Evolutionary conservation across 2,888 invertebrate genomes (phyloP).

Genomic region (Zootermopsis nevadensis): DNA sequence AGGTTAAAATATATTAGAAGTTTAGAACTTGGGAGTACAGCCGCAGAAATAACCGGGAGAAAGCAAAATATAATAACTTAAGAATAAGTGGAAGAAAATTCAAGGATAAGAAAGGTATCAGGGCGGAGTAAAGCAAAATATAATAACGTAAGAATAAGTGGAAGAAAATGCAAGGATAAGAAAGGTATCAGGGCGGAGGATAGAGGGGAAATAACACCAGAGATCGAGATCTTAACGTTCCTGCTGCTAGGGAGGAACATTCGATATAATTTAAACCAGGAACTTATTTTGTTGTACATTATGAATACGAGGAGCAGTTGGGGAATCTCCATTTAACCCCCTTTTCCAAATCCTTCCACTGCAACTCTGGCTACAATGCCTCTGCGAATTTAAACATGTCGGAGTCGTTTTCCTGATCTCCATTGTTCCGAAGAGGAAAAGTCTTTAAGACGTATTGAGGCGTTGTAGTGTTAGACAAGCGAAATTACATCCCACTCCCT

Average conservation of each 20-base stretch:
- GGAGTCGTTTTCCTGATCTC: not conserved
- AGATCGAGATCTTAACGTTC: not conserved
- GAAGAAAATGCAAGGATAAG: too few relatives aligned
- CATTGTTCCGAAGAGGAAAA: not conserved
- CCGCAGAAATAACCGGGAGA: too few relatives aligned
- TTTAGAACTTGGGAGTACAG: too few relatives aligned
- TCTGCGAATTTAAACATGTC: slow-evolving; percentile 2
- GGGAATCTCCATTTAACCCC: not conserved
- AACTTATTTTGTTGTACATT: not conserved
- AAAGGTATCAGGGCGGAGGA: too few relatives aligned
- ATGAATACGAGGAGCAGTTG: not conserved
- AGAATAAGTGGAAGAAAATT: too few relatives aligned
- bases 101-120: too few relatives aligned
- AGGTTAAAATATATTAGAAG: too few relatives aligned
- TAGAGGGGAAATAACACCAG: too few relatives aligned
- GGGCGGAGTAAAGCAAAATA: too few relatives aligned
- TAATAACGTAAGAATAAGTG: too few relatives aligned
- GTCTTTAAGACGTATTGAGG: slow-evolving; percentile 28
- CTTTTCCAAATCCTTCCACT: not conserved
- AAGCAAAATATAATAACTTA: too few relatives aligned
- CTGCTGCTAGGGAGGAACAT: not conserved
- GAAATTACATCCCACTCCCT: slow-evolving; percentile 19
- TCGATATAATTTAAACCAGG: not conserved
- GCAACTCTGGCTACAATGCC: not conserved
- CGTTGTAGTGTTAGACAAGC: slow-evolving; percentile 27